Evolutionary conservation across 2,113 vertebrate genomes (phyloP), one percentile per base, ranked within the genome.

Genomic region (Paradisaea rubra): DNA sequence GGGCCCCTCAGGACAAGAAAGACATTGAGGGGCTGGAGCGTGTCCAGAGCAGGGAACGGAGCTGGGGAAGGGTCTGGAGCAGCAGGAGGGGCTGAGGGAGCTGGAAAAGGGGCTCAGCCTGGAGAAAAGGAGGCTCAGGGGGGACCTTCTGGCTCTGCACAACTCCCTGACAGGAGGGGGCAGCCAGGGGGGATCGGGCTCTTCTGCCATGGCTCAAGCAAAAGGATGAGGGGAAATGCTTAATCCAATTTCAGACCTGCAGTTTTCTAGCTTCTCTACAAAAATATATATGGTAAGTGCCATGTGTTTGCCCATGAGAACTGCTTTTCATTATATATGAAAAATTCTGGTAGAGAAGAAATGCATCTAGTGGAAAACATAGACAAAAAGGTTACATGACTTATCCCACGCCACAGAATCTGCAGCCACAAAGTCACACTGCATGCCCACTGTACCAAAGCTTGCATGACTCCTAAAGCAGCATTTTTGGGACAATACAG

Each of bases 341-440:
- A 77, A 64, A 73, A 21, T 49, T 59, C 30, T 54, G 18, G 15
- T 45, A 47, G 13, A 49, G 20, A 33, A 71, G 17, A 86, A 88
- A 61, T 15, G n/a, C 9, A 47, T 70, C 39, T 33, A 73, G 19
- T 50, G 30, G 33, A 71, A 81, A 89, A 63, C 1, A 10, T 0
- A 76, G 50, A 59, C 81, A 91, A 77, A 86, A 91, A 71, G 49
- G 79, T 25, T 47, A 4, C 10, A 50, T 7, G 33, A 61, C 28
- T 95, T 60, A 73, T 16, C 54, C 82, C 93, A 97, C 63, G 89
- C 93, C 94, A 97, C 49, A 83, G 88, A 88, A 94, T 37, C 65
- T 85, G 41, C 33, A 81, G n/a, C 42, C 45, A 78, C 33, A 54
- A 87, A 39, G 31, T 81, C 9, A 1, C 11, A n/a, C 6, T 47